Evolutionary conservation across 1,140 invertebrate genomes (phyloP), one percentile per base, ranked within the genome.

Genomic region (Neodiprion virginianus): DNA sequence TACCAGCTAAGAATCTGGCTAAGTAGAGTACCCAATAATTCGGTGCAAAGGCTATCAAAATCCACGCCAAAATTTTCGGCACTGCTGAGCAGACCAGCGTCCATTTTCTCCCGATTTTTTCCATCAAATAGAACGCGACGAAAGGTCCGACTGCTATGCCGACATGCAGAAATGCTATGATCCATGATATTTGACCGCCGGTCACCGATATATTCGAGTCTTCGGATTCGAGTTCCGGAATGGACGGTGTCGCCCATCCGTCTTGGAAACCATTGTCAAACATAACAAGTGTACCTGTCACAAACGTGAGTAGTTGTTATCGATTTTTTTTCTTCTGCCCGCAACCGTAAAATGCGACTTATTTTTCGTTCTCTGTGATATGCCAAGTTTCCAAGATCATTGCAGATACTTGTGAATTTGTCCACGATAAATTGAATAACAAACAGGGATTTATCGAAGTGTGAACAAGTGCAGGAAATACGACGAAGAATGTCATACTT

Each of bases 1-100:
- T 49, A 11, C 87, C 87, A 0, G 90, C 90, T 8, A 92, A 76
- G 67, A 91, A 79, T 72, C 91, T 82, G 3, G 90, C 91, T 11
- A 86, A 12, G 72, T 87, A 90, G 80, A 88, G 80, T 1, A 77
- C 72, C 8, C 61, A 3, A 9, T 87, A 76, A 76, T 80, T 77
- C n/a, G 79, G 72, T 21, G 87, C 80, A 72, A 87, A 79, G 12
- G 87, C 88, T 66, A 92, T 89, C 4, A 89, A 76, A 10, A 90
- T 72, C 90, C 91, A 93, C n/a, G 91, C 90, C 53, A 84, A 53
- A 8, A 91, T 80, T 81, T 91, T 92, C 0, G 91, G 90, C 50
- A 90, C 23, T 0, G 89, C 84, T 3, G 89, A 86, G 23, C 89
- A 78, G 17, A 92, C 77, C 53, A 93, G 81, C 0, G 91, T 90